Percentiles rank a stretch among this genome's conserved stretches.
These are phyloP conservation scores for Pseudochromis fuscus DNA, from an alignment of 2,797 vertebrate genomes.

Conservation along the genomic window DNA sequence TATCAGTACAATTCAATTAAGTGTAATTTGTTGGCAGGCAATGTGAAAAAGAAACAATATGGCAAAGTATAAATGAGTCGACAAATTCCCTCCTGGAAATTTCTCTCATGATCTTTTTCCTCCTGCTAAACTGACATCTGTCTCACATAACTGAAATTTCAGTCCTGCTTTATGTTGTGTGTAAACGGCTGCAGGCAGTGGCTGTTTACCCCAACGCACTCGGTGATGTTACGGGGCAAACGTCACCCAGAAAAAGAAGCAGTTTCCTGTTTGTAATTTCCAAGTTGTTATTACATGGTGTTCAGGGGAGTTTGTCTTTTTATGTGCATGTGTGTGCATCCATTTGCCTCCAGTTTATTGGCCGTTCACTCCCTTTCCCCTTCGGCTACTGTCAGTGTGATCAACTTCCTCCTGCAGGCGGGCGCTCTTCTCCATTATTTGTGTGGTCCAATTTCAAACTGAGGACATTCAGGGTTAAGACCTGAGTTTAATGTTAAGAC, in stretches of 20 bases:
- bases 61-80: slow-evolving; percentile 11
- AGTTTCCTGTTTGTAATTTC: background rate
- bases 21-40: slow-evolving; percentile 43
- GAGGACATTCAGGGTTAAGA: background rate
- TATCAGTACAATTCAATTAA: slow-evolving; percentile 42
- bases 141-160: background rate
- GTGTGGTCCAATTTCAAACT: slow-evolving; percentile 2
- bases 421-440: slow-evolving; percentile 14
- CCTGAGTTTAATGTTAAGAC: background rate
- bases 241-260: slow-evolving; percentile 6
- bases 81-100: slow-evolving; percentile 5
- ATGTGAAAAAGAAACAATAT: slow-evolving; percentile 29
- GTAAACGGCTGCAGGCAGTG: slow-evolving; percentile 32
- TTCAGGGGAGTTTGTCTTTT: background rate
- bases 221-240: slow-evolving; percentile 4
- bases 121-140: slow-evolving; percentile 1
- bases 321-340: background rate
- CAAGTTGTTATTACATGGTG: background rate
- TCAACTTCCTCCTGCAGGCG: slow-evolving; percentile 40
- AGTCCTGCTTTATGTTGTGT: background rate
- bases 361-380: slow-evolving; percentile 14
- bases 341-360: slow-evolving; percentile 13
- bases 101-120: slow-evolving; percentile 2
- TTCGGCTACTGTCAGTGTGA: slow-evolving; percentile 43
- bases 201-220: slow-evolving; percentile 11